phyloP scores from a whole-genome alignment of 2,888 invertebrate species.

The Gerris lacustris region DNA sequence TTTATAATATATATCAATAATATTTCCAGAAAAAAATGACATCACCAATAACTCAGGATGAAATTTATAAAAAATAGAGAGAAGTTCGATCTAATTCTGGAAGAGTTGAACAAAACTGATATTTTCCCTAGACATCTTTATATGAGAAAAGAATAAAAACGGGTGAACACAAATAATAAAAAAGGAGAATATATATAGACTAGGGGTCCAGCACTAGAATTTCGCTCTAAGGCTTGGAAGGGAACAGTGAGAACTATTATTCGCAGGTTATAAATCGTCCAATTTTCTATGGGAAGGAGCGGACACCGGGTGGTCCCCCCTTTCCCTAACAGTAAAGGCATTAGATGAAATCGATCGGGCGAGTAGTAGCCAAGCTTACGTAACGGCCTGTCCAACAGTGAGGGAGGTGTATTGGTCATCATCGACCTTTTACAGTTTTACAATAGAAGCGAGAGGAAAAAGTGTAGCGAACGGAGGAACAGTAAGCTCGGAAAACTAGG shows the following conservation, averaged over 20 bases:
- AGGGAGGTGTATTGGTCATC: background rate
- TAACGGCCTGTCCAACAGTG: background rate
- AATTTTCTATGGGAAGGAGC: background rate
- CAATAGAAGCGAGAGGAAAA: background rate
- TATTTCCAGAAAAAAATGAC: too few species aligned
- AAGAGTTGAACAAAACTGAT: constrained; percentile 19
- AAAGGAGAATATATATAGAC: too few species aligned
- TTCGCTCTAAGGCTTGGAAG: too few species aligned
- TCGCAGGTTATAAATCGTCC: background rate
- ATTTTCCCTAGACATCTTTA: constrained; percentile 30
- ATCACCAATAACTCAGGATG: too few species aligned
- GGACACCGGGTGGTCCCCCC: background rate
- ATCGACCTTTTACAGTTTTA: background rate
- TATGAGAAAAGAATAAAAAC: too few species aligned
- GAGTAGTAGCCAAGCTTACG: background rate
- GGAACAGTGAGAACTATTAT: background rate
- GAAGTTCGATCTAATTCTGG: too few species aligned
- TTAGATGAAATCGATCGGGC: background rate
- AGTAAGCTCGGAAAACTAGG: background rate
- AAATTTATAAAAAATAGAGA: too few species aligned
- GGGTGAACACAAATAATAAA: too few species aligned
- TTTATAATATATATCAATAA: too few species aligned
- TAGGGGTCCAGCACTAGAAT: too few species aligned
- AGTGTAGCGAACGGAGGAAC: too few species aligned
- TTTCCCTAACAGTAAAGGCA: background rate